Percentiles rank a stretch among this genome's conserved stretches.
phyloP scores from a whole-genome alignment of 2,113 vertebrate genomes.

The Dicerorhinus sumatrensis region DNA sequence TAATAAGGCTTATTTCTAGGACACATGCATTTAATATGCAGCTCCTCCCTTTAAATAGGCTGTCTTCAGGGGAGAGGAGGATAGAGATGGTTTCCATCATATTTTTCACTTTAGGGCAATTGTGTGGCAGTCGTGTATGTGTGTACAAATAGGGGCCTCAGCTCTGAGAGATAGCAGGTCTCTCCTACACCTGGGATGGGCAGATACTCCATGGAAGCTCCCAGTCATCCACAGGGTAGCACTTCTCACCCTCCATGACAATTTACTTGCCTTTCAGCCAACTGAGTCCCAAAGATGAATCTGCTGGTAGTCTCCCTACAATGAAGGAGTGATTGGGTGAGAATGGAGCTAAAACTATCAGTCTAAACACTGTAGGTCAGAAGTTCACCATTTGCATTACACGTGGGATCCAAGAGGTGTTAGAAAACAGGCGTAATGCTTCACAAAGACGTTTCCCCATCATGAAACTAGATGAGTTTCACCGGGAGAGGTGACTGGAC shows the following conservation, averaged over 20 bases:
- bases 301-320: too few relatives aligned
- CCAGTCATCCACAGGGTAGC: not conserved
- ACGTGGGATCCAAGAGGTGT: not conserved
- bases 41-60: not conserved
- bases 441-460: not conserved
- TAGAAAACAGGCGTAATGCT: not conserved
- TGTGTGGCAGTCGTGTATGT: not conserved
- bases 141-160: not conserved
- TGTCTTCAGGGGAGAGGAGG: not conserved
- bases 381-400: too few relatives aligned
- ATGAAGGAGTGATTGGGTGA: too few relatives aligned
- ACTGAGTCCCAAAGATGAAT: too few relatives aligned
- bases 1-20: not conserved
- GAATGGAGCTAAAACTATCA: too few relatives aligned
- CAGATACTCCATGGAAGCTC: not conserved
- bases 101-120: not conserved
- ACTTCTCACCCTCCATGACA: too few relatives aligned
- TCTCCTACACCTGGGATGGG: not conserved
- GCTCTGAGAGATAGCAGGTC: not conserved
- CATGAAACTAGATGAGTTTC: not conserved
- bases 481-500: not conserved
- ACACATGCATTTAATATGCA: not conserved
- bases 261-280: too few relatives aligned
- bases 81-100: not conserved
- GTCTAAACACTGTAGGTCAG: too few relatives aligned